phyloP scores from a whole-genome alignment of 2,797 vertebrate species.

The Erithacus rubecula region DNA sequence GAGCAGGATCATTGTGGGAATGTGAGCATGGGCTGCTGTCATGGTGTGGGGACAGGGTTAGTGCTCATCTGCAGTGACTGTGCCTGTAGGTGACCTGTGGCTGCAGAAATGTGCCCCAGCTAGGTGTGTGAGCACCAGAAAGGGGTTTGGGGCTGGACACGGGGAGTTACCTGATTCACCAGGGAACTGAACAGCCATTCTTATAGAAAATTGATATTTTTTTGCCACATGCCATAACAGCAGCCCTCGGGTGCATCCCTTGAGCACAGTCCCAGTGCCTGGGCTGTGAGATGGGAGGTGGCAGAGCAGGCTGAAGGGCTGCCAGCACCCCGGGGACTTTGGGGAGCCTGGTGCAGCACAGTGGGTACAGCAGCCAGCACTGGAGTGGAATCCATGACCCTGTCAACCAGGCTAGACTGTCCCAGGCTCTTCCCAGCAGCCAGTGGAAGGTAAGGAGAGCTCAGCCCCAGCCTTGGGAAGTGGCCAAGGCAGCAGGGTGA shows the following conservation, averaged over 20 bases:
- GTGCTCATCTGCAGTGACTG: not conserved
- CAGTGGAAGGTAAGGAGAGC: not conserved
- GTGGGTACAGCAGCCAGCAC: not conserved
- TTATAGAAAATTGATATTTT: accelerated
- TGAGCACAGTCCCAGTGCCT: not conserved
- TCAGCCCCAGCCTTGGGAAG: conserved; percentile 6
- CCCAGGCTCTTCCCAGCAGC: not conserved
- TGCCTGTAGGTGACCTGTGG: not conserved
- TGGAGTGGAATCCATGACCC: accelerated
- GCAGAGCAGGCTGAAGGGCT: not conserved
- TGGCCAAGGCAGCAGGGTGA: not conserved
- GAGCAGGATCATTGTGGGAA: accelerated
- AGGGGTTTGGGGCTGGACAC: not conserved
- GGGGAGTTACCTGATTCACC: accelerated
- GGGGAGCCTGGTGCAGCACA: accelerated
- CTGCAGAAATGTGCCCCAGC: not conserved
- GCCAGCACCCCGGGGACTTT: not conserved
- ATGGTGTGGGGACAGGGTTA: not conserved
- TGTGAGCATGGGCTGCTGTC: not conserved
- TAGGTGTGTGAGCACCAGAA: not conserved
- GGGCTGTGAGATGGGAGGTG: not conserved
- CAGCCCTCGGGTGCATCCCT: accelerated
- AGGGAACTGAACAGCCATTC: accelerated
- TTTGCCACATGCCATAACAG: not conserved
- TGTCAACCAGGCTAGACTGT: accelerated